Conservation (phyloP, 1,140 invertebrate species). For the Lethrus apterus region DNA sequence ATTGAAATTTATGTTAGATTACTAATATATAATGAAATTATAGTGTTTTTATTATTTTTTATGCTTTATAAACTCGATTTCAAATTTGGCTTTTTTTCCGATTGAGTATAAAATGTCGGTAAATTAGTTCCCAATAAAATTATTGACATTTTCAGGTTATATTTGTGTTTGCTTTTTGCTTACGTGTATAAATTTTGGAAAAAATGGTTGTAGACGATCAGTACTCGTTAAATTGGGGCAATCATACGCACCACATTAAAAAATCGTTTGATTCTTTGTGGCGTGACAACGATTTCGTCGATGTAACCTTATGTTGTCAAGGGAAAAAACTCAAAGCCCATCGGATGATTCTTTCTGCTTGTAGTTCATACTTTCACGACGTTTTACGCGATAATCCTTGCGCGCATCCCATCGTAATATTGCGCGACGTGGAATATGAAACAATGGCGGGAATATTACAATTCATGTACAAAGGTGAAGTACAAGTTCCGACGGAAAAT, state of each 20-base stretch:
- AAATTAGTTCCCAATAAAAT: no score
- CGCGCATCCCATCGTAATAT: constrained; percentile 4
- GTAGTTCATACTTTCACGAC: constrained; percentile 50
- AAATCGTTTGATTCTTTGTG: constrained; percentile 4
- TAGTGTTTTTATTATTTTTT: no score
- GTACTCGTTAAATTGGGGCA: constrained; percentile 15
- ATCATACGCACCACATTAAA: constrained; percentile 9
- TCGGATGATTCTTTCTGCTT: constrained; percentile 50
- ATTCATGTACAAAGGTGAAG: constrained; percentile 15
- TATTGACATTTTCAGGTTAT: no score
- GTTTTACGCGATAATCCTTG: constrained; percentile 13
- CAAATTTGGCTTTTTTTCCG: no score
- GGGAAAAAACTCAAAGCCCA: constrained; percentile 50
- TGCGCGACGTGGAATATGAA: constrained; percentile 9
- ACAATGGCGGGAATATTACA: background rate
- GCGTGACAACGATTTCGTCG: constrained; percentile 38
- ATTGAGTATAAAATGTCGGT: no score
- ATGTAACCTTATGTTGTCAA: constrained; percentile 51
- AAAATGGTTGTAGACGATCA: constrained; percentile 5
- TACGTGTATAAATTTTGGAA: background rate
- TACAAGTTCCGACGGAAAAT: constrained; percentile 12
- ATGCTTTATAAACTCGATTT: no score
- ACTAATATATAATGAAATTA: no score
- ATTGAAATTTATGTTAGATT: no score
- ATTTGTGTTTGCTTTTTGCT: no score